Evolutionary conservation across 1,140 invertebrate species (phyloP).

Genomic region (Odontomachus brunneus): DNA sequence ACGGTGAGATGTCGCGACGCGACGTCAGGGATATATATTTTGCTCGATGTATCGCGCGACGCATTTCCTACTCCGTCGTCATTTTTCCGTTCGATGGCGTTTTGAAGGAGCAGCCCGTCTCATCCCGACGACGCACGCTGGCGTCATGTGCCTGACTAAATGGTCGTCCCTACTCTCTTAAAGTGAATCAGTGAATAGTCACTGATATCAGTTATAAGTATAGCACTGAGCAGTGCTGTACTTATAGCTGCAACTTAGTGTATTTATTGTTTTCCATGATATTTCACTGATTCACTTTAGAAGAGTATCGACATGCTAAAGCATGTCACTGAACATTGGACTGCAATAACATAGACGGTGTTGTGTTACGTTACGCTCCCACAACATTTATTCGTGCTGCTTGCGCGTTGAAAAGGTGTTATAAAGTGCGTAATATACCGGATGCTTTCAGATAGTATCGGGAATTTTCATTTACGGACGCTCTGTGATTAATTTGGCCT

Average conservation of each 20-base stretch:
- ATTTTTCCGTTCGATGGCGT: conserved; percentile 8
- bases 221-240: no score
- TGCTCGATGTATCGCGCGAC: no score
- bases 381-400: not conserved
- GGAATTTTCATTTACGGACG: not conserved
- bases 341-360: not conserved
- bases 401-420: not conserved
- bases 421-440: not conserved
- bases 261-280: no score
- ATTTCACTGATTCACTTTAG: no score
- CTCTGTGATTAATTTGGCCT: not conserved
- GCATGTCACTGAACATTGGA: not conserved
- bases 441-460: not conserved
- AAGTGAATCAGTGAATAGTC: no score
- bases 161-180: no score
- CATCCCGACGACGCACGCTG: not conserved
- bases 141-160: not conserved
- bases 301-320: conserved; percentile 10
- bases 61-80: not conserved
- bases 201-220: no score
- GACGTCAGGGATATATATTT: not conserved
- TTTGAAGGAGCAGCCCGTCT: not conserved
- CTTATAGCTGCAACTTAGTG: no score
- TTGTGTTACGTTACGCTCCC: not conserved
- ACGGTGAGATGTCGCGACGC: no score